Evolutionary conservation across 2,113 vertebrate species (phyloP).

Genomic region (Genyomyrus donnyi): DNA sequence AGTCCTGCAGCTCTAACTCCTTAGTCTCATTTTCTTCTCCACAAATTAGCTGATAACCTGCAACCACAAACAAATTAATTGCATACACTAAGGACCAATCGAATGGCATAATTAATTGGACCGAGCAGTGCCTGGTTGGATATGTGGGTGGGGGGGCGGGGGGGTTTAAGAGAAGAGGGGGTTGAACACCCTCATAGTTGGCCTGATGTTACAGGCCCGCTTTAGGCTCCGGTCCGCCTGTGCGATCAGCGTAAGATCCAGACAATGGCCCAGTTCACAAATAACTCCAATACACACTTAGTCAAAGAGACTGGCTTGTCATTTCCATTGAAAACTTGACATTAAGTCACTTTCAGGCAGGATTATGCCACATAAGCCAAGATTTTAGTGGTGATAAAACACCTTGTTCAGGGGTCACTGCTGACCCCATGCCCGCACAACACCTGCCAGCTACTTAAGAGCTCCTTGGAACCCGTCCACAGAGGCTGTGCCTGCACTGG

Average conservation of each 20-base stretch:
- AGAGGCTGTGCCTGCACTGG: neutral
- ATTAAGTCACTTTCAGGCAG: neutral
- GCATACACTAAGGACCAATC: slow-evolving; percentile 63
- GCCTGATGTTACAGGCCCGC: slow-evolving; percentile 22
- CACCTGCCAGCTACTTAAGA: neutral
- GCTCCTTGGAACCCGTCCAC: neutral
- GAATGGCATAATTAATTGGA: slow-evolving; percentile 67
- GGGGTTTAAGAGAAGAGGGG: slow-evolving; percentile 35
- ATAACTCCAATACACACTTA: slow-evolving; percentile 19
- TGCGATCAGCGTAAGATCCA: neutral
- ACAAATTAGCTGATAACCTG: neutral
- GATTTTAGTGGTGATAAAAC: neutral
- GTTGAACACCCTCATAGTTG: slow-evolving; percentile 42
- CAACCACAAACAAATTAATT: slow-evolving; percentile 56
- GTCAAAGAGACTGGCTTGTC: neutral
- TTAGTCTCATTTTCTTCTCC: neutral
- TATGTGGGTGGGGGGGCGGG: slow-evolving; percentile 60
- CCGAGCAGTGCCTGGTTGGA: slow-evolving; percentile 51
- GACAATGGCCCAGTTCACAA: neutral
- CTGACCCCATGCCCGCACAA: neutral
- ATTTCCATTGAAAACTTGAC: neutral
- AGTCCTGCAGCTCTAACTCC: too few relatives aligned
- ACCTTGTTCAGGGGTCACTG: neutral
- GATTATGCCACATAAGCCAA: neutral
- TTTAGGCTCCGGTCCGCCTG: neutral